A percentile compares a stretch with the other conserved stretches of the same genome.
These are phyloP conservation scores for Chloropsis hardwickii DNA, from an alignment of 2,113 vertebrate species.

Conservation along the genomic window DNA sequence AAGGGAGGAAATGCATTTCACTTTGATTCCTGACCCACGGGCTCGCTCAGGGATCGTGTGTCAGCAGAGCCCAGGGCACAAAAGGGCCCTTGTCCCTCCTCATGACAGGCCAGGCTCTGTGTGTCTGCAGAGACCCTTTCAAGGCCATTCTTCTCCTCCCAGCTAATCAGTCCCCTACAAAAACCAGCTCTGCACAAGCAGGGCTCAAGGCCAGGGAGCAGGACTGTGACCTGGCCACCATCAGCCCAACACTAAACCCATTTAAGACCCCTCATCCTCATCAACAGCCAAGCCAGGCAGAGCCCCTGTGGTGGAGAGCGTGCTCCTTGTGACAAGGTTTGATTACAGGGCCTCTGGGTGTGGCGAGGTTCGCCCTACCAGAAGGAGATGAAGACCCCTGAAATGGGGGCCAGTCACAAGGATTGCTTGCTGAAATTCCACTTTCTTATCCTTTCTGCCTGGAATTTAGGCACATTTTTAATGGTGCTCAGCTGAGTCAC, in stretches of 20 bases:
- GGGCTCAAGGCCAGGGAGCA: not conserved
- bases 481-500: not conserved
- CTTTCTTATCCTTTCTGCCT: not conserved
- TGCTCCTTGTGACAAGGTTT: not conserved
- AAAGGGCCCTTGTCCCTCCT: constrained; percentile 26
- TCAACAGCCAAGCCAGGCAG: not conserved
- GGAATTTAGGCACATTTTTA: not conserved
- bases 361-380: not conserved
- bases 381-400: not conserved
- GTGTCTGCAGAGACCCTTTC: not conserved
- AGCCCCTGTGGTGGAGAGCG: not conserved
- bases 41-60: not conserved
- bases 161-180: not conserved
- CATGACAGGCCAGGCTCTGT: not conserved
- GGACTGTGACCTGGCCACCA: not conserved
- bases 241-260: not conserved
- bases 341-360: not conserved
- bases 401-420: accelerated
- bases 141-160: not conserved
- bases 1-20: not conserved
- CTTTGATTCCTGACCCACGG: not conserved
- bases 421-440: not conserved
- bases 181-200: not conserved
- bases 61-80: not conserved
- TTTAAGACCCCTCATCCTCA: not conserved